A percentile compares a stretch with the other conserved stretches of the same genome.
Evolutionary conservation across 2,113 vertebrate species (phyloP).

Genomic region (Cryptotis parvus): DNA sequence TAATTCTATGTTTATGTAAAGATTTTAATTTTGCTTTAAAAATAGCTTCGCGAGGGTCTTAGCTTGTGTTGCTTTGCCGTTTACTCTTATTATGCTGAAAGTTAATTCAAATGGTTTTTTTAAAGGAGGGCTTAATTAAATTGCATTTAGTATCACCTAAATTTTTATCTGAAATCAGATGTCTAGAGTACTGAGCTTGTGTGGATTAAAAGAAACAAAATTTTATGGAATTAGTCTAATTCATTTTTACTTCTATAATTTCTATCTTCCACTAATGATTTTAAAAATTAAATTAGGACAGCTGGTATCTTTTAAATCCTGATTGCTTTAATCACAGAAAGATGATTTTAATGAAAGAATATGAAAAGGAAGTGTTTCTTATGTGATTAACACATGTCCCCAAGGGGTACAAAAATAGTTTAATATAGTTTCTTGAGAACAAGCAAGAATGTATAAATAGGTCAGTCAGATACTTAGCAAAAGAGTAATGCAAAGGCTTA

Average conservation of each 20-base stretch:
- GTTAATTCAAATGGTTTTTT: constrained; percentile 63
- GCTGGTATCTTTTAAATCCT: constrained; percentile 68
- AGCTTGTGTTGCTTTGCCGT: constrained; percentile 13
- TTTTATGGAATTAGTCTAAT: constrained; percentile 57
- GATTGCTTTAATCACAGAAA: constrained; percentile 81
- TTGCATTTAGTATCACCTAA: not conserved
- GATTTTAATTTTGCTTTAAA: constrained; percentile 66
- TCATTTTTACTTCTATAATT: constrained; percentile 56
- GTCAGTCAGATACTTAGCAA: constrained; percentile 65
- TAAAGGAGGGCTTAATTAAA: constrained; percentile 7
- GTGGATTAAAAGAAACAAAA: constrained; percentile 50
- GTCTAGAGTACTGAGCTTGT: not conserved
- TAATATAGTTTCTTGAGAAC: constrained; percentile 64
- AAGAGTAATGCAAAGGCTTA: constrained; percentile 30
- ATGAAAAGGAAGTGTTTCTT: constrained; percentile 74
- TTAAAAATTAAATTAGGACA: constrained; percentile 77
- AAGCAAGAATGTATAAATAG: constrained; percentile 73
- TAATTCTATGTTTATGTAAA: constrained; percentile 41
- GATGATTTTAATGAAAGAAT: constrained; percentile 81
- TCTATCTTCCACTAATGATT: constrained; percentile 61
- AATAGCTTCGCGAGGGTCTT: constrained; percentile 37
- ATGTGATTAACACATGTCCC: constrained; percentile 80
- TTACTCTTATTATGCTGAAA: constrained; percentile 24
- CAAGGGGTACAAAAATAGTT: constrained; percentile 73
- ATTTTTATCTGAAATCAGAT: constrained; percentile 35